Base-by-base conservation (phyloP, 2,113 vertebrate species). In the Sakesphorus luctuosus region DNA sequence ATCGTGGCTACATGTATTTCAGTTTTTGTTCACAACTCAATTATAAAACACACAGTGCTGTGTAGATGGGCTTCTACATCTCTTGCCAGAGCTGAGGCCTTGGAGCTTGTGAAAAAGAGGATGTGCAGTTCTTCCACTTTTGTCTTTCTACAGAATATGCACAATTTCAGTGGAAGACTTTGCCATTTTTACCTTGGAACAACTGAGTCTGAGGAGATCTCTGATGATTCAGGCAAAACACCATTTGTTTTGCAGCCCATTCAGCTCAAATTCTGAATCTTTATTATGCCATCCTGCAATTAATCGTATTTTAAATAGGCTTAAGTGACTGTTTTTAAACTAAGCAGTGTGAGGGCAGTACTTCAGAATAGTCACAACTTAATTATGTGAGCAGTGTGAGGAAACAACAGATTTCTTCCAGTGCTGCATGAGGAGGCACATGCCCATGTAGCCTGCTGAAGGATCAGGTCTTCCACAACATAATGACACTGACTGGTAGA, bases 141-240 rank as follows among this genome's bases (percentile, higher is more conserved):
- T 68, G 23, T 68, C 47, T 87, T 89, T 82, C 47, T 74, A 89
- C 47, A 89, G 68, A 93, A 71, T 43, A 67, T 35, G 67, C 26
- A 66, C 87, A 59, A 74, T 69, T 89, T 81, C 56, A 55, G 47
- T 71, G 87, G 28, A 91, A 89, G 47, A 50, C 38, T 67, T 66
- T 24, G 55, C 38, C 82, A 72, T 91, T 94, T 96, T 95, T 75
- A 82, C 73, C 33, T 63, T 79, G 66, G 38, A 89, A 71, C 38
- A 55, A 56, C 10, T 89, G 55, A 26, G 2, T 59, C 50, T 67
- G 40, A 89, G 72, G 79, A 92, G 12, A 89, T 47, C 50, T 78
- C 80, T 72, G 59, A 77, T 53, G 67, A 92, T 84, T 80, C 59
- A 83, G 40, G 40, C 40, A 77, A 89, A 46, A 18, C 24, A 46